A percentile compares a stretch with the other conserved stretches of the same genome.
phyloP scores from a whole-genome alignment of 92 coral and sea anemone species.

The Parazoanthus darwini region DNA sequence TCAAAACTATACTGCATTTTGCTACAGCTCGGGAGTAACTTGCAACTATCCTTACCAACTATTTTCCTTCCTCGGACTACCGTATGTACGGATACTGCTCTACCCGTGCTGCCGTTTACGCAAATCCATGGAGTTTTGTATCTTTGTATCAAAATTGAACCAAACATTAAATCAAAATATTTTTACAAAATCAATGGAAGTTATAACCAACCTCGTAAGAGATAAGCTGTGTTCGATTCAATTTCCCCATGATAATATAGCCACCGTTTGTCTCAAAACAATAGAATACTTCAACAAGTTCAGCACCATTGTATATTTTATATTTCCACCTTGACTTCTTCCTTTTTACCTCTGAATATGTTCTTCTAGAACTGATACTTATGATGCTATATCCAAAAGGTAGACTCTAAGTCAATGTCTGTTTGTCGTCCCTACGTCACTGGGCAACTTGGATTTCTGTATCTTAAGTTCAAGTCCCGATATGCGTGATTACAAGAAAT shows the following conservation, averaged over 20 bases:
- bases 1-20: neutral
- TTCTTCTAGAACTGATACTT: neutral
- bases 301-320: no score
- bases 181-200: no score
- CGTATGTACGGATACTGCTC: no score
- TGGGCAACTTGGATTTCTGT: neutral
- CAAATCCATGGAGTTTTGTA: neutral
- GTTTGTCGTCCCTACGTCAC: neutral
- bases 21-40: neutral
- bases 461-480: no score
- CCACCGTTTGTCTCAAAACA: neutral
- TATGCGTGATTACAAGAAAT: no score
- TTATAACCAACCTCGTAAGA: neutral
- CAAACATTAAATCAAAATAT: no score
- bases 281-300: neutral
- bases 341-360: neutral
- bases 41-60: neutral
- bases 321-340: neutral
- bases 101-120: neutral
- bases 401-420: neutral
- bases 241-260: neutral
- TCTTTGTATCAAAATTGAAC: no score
- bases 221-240: neutral
- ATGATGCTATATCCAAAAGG: neutral
- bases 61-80: neutral